phyloP scores from a whole-genome alignment of 2,113 vertebrate genomes.

The Sorex fumeus region DNA sequence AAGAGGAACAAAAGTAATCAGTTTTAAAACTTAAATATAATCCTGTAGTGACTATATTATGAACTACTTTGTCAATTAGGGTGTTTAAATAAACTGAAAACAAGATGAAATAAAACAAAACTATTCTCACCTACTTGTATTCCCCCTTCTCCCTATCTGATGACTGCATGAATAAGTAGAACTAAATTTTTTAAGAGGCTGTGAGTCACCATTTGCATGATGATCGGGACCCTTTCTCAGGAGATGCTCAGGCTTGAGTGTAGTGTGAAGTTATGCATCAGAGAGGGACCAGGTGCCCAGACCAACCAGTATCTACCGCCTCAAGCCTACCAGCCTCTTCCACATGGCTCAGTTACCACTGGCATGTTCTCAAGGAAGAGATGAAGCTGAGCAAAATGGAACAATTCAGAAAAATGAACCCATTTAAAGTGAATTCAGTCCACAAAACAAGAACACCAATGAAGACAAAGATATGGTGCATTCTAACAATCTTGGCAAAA shows the following conservation, averaged over 20 bases:
- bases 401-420: not conserved
- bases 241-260: no score
- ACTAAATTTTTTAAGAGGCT: not conserved
- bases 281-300: no score
- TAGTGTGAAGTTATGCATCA: no score
- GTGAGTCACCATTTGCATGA: no score
- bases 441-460: not conserved
- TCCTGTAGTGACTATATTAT: no score
- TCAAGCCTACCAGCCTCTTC: not conserved
- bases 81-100: no score
- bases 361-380: not conserved
- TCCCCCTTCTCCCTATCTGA: not conserved
- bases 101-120: no score
- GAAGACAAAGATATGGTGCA: no score
- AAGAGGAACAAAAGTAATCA: not conserved
- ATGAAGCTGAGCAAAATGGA: not conserved
- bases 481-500: not conserved
- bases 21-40: conserved; percentile 23
- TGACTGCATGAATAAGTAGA: not conserved
- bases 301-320: no score
- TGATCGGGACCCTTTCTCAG: no score
- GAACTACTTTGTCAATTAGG: no score
- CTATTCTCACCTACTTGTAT: not conserved
- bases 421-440: conserved; percentile 9
- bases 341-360: not conserved